Percentiles rank a stretch among this genome's conserved stretches.
These are phyloP conservation scores for Bellardia pandia DNA, from an alignment of 2,888 invertebrate genomes.

Conservation along the genomic window DNA sequence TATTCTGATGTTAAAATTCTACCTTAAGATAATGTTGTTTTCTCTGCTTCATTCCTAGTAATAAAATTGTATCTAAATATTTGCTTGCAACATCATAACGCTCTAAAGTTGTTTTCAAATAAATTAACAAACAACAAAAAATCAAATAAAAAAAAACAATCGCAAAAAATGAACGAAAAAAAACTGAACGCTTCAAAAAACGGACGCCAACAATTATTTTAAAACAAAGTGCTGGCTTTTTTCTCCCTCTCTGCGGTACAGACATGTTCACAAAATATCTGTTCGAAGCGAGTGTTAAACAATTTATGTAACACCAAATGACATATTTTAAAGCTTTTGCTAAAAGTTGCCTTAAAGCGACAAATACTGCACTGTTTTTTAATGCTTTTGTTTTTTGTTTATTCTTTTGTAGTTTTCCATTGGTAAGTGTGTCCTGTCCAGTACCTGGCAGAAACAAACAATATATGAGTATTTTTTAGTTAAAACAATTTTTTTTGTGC, in stretches of 20 bases:
- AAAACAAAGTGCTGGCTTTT: conserved; percentile 59
- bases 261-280: conserved; percentile 60
- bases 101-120: conserved; percentile 28
- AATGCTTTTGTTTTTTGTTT: conserved; percentile 19
- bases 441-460: conserved; percentile 50
- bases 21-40: conserved; percentile 28
- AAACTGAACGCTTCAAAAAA: conserved; percentile 55
- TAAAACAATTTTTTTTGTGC: conserved; percentile 29
- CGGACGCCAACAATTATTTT: conserved; percentile 65
- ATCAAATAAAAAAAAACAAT: not conserved
- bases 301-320: conserved; percentile 76
- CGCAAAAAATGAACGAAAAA: not conserved
- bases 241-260: not conserved
- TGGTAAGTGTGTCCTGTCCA: conserved; percentile 62
- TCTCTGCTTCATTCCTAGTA: conserved; percentile 23
- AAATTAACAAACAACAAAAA: conserved; percentile 10
- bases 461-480: conserved; percentile 64
- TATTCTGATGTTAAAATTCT: conserved; percentile 49
- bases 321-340: conserved; percentile 76
- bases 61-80: conserved; percentile 24
- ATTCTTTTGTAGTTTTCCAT: conserved; percentile 16
- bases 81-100: conserved; percentile 32
- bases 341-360: conserved; percentile 71
- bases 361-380: conserved; percentile 65
- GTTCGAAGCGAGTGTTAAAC: conserved; percentile 71